These are phyloP conservation scores for Fringilla coelebs DNA, from an alignment of 2,797 vertebrate species.

Conservation along the genomic window DNA sequence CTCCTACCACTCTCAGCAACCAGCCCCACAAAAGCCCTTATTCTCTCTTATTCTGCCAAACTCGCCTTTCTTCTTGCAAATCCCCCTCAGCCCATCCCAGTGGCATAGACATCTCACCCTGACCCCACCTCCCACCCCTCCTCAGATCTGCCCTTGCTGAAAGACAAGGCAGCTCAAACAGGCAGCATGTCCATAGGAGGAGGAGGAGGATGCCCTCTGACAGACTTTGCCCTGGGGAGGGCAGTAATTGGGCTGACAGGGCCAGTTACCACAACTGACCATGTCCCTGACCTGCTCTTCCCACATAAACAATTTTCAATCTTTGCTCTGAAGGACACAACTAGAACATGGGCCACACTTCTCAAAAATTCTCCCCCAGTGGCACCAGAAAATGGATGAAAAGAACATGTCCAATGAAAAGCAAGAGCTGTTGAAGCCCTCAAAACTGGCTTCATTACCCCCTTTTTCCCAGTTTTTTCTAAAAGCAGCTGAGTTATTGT, in stretches of 20 bases:
- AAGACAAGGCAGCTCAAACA: background rate
- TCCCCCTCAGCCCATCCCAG: background rate
- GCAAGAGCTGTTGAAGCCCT: background rate
- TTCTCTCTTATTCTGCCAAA: background rate
- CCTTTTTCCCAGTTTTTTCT: background rate
- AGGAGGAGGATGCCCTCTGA: background rate
- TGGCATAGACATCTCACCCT: background rate
- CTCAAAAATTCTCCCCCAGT: background rate
- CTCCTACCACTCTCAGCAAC: background rate
- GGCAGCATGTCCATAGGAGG: background rate
- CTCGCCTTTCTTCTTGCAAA: background rate
- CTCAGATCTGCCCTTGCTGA: background rate
- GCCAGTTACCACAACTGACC: background rate
- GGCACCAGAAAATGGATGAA: background rate
- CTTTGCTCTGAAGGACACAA: background rate
- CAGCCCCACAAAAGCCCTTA: background rate
- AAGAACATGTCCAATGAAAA: background rate
- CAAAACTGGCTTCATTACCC: background rate
- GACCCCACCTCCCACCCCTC: fast-evolving
- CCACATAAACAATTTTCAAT: background rate
- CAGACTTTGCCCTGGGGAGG: background rate
- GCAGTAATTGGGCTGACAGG: background rate
- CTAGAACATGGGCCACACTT: background rate
- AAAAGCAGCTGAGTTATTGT: background rate
- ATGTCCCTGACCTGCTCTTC: background rate